Conservation (phyloP, 2,113 vertebrate genomes). For the Rafetus swinhoei region DNA sequence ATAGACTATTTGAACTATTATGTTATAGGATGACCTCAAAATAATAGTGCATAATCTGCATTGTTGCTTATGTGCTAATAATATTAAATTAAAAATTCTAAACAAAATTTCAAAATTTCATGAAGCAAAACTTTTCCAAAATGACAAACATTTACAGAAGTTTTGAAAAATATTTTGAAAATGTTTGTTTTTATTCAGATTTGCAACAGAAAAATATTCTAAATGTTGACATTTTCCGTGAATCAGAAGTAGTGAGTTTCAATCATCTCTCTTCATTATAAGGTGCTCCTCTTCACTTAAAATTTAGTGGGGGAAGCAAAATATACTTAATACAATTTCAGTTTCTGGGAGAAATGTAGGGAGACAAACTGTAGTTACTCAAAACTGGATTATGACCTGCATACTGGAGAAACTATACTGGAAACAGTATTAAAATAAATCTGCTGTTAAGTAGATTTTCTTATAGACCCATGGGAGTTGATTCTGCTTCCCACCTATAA, state of each 20-base stretch:
- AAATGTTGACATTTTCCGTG: neutral
- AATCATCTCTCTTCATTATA: neutral
- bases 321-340: neutral
- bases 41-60: neutral
- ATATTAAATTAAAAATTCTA: neutral
- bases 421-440: neutral
- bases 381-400: neutral
- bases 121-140: neutral
- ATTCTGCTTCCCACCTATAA: neutral
- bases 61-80: neutral
- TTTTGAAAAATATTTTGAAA: neutral
- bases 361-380: neutral
- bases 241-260: neutral
- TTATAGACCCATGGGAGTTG: neutral
- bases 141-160: neutral
- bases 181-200: neutral
- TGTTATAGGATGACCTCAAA: neutral
- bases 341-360: neutral
- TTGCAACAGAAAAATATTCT: neutral
- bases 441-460: neutral
- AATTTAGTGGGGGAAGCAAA: neutral
- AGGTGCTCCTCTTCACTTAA: fast-evolving
- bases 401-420: neutral
- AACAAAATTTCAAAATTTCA: neutral
- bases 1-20: neutral